Percentiles rank a stretch among this genome's conserved stretches.
These are phyloP conservation scores for Hipparchia semele DNA, from an alignment of 2,888 invertebrate genomes.

Conservation along the genomic window DNA sequence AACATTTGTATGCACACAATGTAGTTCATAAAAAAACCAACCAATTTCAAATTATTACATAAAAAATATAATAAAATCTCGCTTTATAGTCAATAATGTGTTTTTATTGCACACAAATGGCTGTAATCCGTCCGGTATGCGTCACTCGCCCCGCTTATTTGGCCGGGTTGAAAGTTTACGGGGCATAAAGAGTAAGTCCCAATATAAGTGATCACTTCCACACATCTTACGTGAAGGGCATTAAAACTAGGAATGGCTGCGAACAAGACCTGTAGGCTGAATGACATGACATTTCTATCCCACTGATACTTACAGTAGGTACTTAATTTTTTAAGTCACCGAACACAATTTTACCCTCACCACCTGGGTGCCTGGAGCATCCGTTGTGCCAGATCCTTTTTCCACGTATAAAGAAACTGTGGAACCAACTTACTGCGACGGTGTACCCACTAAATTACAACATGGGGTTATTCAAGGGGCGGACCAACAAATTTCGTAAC, in stretches of 20 bases:
- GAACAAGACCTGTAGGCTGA: slow-evolving; percentile 23
- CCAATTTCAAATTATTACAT: slow-evolving; percentile 7
- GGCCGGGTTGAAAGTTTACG: slow-evolving; percentile 50
- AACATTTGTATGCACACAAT: neutral
- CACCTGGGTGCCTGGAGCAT: too few species aligned
- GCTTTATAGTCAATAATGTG: slow-evolving; percentile 34
- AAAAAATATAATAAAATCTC: slow-evolving; percentile 21
- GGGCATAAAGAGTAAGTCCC: slow-evolving; percentile 48
- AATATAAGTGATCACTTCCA: slow-evolving; percentile 59
- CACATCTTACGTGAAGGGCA: slow-evolving; percentile 34
- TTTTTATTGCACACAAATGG: slow-evolving; percentile 32
- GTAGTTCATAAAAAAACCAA: neutral
- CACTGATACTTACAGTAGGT: too few species aligned
- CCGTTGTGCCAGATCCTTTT: too few species aligned
- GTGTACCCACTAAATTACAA: too few species aligned
- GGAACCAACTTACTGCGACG: too few species aligned
- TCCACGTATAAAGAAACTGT: too few species aligned
- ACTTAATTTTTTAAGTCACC: too few species aligned
- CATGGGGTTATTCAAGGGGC: too few species aligned
- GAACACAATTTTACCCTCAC: too few species aligned
- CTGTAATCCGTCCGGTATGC: slow-evolving; percentile 40
- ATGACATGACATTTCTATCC: neutral
- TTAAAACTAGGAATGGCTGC: slow-evolving; percentile 36
- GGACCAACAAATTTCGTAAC: too few species aligned
- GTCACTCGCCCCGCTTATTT: slow-evolving; percentile 49